Evolutionary conservation across 2,113 vertebrate genomes (phyloP).

Genomic region (Empidonax alnorum): DNA sequence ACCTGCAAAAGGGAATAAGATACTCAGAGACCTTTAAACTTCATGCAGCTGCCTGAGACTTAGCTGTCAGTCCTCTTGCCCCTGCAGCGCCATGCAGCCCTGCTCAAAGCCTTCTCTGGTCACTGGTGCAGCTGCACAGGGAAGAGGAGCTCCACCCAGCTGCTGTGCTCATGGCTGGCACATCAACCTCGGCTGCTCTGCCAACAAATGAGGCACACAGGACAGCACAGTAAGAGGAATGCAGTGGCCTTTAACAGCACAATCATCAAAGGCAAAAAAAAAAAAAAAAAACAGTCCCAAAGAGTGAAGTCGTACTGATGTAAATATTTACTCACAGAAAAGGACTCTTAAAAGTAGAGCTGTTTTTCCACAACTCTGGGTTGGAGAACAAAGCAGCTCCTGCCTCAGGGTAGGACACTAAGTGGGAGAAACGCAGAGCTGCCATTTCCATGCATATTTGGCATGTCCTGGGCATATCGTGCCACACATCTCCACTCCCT

Average conservation of each 20-base stretch:
- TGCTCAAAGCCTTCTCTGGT: not conserved
- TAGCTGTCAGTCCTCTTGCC: not conserved
- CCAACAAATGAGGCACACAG: not conserved
- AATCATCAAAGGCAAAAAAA: not conserved
- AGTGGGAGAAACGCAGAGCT: not conserved
- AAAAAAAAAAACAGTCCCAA: not conserved
- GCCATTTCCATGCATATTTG: accelerated
- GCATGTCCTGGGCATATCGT: too few species aligned
- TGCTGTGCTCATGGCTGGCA: not conserved
- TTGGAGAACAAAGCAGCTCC: not conserved
- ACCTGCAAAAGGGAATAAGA: not conserved
- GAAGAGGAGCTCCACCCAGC: not conserved
- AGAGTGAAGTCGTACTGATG: not conserved
- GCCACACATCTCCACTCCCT: not conserved
- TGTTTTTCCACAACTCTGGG: not conserved
- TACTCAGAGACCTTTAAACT: not conserved
- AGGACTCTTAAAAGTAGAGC: not conserved
- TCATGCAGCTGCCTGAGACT: not conserved
- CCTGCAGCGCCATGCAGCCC: not conserved
- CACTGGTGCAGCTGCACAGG: not conserved
- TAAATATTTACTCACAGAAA: not conserved
- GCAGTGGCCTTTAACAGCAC: not conserved
- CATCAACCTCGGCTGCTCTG: not conserved
- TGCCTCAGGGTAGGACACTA: not conserved
- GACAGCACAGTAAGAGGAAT: not conserved